Base-by-base conservation (phyloP, 2,113 vertebrate genomes). In the Carettochelys insculpta region DNA sequence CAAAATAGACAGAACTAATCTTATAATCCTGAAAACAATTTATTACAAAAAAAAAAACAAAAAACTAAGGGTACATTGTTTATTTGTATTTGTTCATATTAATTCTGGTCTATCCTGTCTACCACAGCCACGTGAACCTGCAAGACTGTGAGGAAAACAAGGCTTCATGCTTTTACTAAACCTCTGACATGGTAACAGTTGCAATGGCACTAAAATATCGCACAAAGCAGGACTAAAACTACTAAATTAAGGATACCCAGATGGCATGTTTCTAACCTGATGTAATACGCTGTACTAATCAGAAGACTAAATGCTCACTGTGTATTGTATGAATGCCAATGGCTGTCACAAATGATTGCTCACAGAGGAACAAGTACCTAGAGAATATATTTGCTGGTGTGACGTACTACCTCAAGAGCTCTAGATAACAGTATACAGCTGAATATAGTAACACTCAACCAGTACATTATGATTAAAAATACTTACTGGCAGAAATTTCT, bases 401-500 rank as follows among this genome's bases (percentile, higher is more conserved):
- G 0, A 83, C 14, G 5, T 38, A 82, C 73, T 45, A 90, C 29
- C n/a, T 87, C 81, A 56, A 56, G 31, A 54, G n/a, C n/a, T 95
- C 73, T 75, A 90, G 73, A 90, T 92, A 90, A 94, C 3, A 78
- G 51, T 86, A 53, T 12, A 79, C 38, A 89, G 80, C 43, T 68
- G 10, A 50, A 88, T 76, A 27, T 24, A 92, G 29, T 25, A 94
- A 79, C 2, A 92, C 91, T 79, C 43, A 94, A 83, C 52, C 47
- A 79, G 83, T 68, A 82, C 52, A 54, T 73, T 50, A 87, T 48
- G 87, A 77, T 45, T 92, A 91, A 96, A 94, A 51, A 85, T 50
- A 89, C 68, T 68, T 78, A 88, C 73, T 56, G 51, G 82, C n/a
- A 95, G 86, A 97, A 96, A 92, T 83, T 96, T 96, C 88, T 89